Base-by-base conservation (phyloP, 2,797 vertebrate species). In the Scarus forsteni region DNA sequence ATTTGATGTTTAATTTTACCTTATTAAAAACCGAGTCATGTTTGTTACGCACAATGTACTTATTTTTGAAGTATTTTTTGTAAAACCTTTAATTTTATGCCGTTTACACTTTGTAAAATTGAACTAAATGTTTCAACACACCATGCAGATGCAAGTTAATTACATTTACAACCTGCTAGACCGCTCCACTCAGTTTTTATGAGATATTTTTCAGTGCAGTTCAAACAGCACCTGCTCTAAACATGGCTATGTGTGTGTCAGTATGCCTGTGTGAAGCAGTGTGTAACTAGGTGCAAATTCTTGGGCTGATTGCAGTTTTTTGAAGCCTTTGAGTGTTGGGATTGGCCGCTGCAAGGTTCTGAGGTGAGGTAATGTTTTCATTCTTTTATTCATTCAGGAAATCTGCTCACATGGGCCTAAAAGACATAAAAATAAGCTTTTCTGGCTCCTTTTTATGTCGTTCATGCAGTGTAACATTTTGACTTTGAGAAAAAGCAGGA, bases 311-410 rank as follows among this genome's bases (percentile, higher is more conserved):
- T 1, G 49, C n/a, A 5, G 13, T 49, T 49, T 45, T 48, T 27
- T 16, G 36, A 68, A 70, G 42, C 8, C 16, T 75, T 66, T 55
- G 53, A 59, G 60, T 44, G 60, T 43, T 72, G 57, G 70, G 35
- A n/a, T 67, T 61, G 74, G 49, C 34, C 15, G 15, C 19, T 11
- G 19, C 51, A 27, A 19, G 45, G 58, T 34, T 70, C 42, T 57
- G 14, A 34, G 51, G 51, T 82, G 54, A 78, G 49, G 59, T 62
- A 6, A 65, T 81, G 45, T 66, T 51, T 83, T 62, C 12, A 45
- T 40, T 52, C 27, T 8, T 54, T 44, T 44, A 13, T 27, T 68
- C 10, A 34, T 52, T 62, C 46, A 67, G 63, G 42, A 79, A 36
- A 34, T 62, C 42, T 43, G 9, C n/a, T 27, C 27, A 13, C 5